phyloP scores from a whole-genome alignment of 2,113 vertebrate species.

The Coturnix japonica region DNA sequence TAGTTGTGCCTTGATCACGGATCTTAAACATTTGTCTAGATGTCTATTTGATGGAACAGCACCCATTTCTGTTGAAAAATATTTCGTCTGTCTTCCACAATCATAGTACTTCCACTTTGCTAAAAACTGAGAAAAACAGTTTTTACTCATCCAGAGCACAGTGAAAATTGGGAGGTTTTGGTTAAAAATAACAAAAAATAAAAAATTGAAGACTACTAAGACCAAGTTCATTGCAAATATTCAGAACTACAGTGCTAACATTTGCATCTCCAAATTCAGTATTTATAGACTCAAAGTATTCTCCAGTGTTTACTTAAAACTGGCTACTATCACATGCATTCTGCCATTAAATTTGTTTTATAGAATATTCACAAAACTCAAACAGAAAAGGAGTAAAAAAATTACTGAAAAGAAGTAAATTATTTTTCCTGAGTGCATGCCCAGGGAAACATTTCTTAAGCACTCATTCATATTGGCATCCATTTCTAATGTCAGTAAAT shows the following conservation, averaged over 20 bases:
- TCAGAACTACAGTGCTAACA: conserved; percentile 14
- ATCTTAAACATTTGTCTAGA: neutral
- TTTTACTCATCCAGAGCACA: neutral
- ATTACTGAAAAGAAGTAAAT: neutral
- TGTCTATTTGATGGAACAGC: neutral
- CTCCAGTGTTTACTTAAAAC: conserved; percentile 48
- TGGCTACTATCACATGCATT: neutral
- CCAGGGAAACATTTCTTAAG: neutral
- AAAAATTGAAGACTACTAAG: neutral
- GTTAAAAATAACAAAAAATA: neutral
- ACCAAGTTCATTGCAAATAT: conserved; percentile 28
- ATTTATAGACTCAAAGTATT: conserved; percentile 36
- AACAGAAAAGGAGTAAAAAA: conserved; percentile 36
- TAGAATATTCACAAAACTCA: conserved; percentile 51
- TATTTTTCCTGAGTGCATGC: conserved; percentile 11
- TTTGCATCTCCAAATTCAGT: conserved; percentile 21
- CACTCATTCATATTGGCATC: neutral
- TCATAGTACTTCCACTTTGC: neutral
- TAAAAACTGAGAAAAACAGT: neutral
- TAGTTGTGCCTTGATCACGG: fast-evolving
- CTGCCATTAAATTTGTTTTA: conserved; percentile 45
- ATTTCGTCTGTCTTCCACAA: neutral
- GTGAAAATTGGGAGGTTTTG: neutral
- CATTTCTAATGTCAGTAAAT: neutral
- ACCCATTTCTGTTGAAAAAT: neutral